Conservation (phyloP, 2,888 invertebrate genomes). For the Pteria penguin region DNA sequence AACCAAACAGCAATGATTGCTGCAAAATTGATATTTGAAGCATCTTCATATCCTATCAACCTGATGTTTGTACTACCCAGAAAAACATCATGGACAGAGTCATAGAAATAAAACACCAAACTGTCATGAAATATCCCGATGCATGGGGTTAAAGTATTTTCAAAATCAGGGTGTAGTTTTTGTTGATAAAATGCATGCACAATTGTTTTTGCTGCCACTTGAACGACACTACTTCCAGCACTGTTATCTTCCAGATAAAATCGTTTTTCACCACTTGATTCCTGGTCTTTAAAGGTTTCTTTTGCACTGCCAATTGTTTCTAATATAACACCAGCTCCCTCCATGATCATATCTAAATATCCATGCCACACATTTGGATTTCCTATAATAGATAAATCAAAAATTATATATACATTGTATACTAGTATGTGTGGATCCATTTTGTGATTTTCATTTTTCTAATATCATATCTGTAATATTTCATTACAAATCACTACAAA, state of each 20-base stretch:
- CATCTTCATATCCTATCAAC: background rate
- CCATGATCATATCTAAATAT: slow-evolving; percentile 23
- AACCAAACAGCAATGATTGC: slow-evolving; percentile 25
- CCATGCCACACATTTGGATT: slow-evolving; percentile 27
- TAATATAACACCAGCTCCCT: slow-evolving; percentile 17
- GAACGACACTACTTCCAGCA: slow-evolving; percentile 16
- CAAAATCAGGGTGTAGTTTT: slow-evolving; percentile 16
- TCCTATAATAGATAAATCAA: background rate
- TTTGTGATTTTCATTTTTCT: too few species aligned
- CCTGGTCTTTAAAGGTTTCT: background rate
- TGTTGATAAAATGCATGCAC: slow-evolving; percentile 23
- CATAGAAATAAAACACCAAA: slow-evolving; percentile 27
- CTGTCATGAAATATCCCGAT: slow-evolving; percentile 14
- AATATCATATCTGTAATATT: too few species aligned
- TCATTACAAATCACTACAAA: too few species aligned
- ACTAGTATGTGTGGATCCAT: too few species aligned
- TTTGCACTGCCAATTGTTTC: background rate
- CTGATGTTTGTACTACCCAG: slow-evolving; percentile 9
- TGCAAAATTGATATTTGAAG: slow-evolving; percentile 3
- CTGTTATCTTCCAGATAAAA: slow-evolving; percentile 11
- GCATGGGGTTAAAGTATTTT: slow-evolving; percentile 14
- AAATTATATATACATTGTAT: too few species aligned
- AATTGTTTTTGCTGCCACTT: slow-evolving; percentile 28
- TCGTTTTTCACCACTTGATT: background rate
- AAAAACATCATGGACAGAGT: slow-evolving; percentile 24